Base-by-base conservation (phyloP, 2,888 invertebrate species). In the Mesoligia furuncula region DNA sequence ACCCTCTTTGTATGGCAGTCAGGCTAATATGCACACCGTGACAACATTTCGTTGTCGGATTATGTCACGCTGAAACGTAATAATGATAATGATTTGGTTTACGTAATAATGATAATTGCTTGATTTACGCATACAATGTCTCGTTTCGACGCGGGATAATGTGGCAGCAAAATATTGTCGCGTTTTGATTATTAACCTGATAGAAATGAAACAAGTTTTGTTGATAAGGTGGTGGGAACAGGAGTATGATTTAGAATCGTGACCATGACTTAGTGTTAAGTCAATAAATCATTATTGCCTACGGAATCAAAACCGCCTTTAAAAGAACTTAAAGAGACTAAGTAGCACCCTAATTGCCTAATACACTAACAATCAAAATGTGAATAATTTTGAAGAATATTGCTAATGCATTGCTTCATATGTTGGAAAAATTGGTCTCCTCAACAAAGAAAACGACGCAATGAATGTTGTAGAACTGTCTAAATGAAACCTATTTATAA, bases 261-360 rank as follows among this genome's bases (percentile, higher is more conserved):
- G 59, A 48, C 61, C 59, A 61, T 42, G 42, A 42, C 42, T 42
- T 42, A 75, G 61, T 75, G 27, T 24, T 61, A 51, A 61, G 61
- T 75, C 48, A 79, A 17, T 59, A 69, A 42, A 42, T 42, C 42
- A 42, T 42, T 42, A 42, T 13, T 2, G 42, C 11, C 42, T 42
- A 42, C 42, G 42, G 42, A 42, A 42, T 42, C 42, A 42, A 42
- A 42, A 42, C 13, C 42, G 13, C 42, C 42, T 11, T 42, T 42
- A 42, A 42, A 42, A 42, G 9, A 11, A 42, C 0, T 42, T 42
- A 42, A 42, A 42, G 11, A 11, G 1, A 39, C 11, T 42, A 42
- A 42, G 11, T 39, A 39, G 39, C 39, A 39, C 9, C 0, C 9
- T 39, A 39, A 39, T 9, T 39, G 39, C 39, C 1, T 39, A 39